Base-by-base conservation (phyloP, 2,113 vertebrate genomes). In the Alligator sinensis region DNA sequence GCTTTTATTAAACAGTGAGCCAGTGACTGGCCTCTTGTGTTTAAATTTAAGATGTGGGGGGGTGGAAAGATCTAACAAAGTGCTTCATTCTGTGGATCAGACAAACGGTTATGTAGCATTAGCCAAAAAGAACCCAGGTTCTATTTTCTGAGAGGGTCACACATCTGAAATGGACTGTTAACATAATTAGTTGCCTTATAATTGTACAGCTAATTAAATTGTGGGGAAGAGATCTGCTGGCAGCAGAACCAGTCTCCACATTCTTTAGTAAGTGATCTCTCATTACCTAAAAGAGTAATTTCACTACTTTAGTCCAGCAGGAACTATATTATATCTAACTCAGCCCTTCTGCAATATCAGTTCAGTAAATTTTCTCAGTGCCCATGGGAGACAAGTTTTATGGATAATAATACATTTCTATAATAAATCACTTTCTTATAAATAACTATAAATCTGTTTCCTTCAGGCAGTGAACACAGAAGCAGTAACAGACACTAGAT, bases 161-260 rank as follows among this genome's bases (percentile, higher is more conserved):
- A 54, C 10, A 93, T 59, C 18, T 93, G 70, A 91, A 91, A 92
- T 0, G 1, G 64, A 89, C 90, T 96, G 30, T 77, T 57, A 62
- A 82, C 66, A 18, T 89, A 90, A 91, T 77, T 22, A 84, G 78
- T 59, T 66, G 55, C 90, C 90, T 94, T 84, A 58, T 87, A 94
- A 82, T 64, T 77, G 55, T 84, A 82, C 18, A 85, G 68, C 28
- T 94, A 89, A 95, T 90, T 74, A 81, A 80, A 80, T 81, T 79
- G 68, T 84, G 92, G 89, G 75, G 70, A 63, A 92, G 77, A 86
- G 61, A 88, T 9, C 66, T 82, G n/a, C 28, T 87, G 77, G 84
- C 79, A 57, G 8, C 80, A 30, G 21, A 63, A 93, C 84, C 3
- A 61, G 27, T 27, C 22, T 75, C 80, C 34, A 80, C 7, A 76